Base-by-base conservation (phyloP, 2,888 invertebrate species). In the Drosophila fulvimacula region DNA sequence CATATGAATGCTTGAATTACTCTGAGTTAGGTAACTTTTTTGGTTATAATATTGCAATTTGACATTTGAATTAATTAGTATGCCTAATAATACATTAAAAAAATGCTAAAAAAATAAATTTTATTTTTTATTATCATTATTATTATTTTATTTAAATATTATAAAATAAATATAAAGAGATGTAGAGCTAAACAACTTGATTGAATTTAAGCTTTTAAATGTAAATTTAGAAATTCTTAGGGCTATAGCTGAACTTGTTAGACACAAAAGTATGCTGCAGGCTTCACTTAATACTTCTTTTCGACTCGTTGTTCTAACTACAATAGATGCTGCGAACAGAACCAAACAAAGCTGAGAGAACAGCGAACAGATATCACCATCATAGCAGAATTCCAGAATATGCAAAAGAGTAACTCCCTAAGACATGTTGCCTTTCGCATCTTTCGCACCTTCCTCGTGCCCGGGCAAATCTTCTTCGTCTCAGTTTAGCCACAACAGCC, bases 401-500 rank as follows among this genome's bases (percentile, higher is more conserved):
- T 36, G 19, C 3, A 7, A 15, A 24, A 41, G 36, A 59, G 13
- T 5, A 57, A 21, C 32, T 21, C 24, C n/a, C 17, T 7, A n/a
- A 36, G 21, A 0, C 42, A 42, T 7, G 1, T 21, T 42, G 13
- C 17, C 46, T 38, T 13, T 30, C 46, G 39, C 30, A 66, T n/a
- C 46, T 38, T 13, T 30, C 46, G 39, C 30, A 66, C 24, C 72
- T 59, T 67, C 53, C 36, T 30, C 49, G 57, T 51, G 36, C 15
- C 17, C 27, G 3, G 6, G 41, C n/a, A 39, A 30, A 63, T 60
- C 57, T 44, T 64, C 63, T 52, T 9, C 42, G 49, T 10, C 59
- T 82, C 66, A 83, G 83, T 86, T 78, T 5, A 51, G 52, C 34
- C 17, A 27, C 55, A 73, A 44, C 69, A n/a, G 53, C 51, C 78